A percentile compares a stretch with the other conserved stretches of the same genome.
Conservation (phyloP, 2,888 invertebrate genomes). For the Leucoptera coffeella region DNA sequence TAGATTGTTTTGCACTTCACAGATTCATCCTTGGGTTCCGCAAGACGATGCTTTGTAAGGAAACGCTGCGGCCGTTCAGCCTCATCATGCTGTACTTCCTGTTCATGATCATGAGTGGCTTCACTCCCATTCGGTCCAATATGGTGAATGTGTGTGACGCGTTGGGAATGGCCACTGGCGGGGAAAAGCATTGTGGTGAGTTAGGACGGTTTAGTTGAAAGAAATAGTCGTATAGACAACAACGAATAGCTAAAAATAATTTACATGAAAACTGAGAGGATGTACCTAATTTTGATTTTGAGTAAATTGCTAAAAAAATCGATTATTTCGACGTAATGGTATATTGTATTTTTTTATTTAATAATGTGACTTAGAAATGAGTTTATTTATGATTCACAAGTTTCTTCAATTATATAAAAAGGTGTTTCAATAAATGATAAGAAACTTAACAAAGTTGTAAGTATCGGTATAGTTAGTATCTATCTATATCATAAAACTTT, state of each 20-base stretch:
- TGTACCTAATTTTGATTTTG: too few species aligned
- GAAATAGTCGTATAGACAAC: too few species aligned
- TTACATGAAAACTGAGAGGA: too few species aligned
- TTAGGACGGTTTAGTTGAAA: too few species aligned
- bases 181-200: slow-evolving; percentile 20
- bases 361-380: neutral
- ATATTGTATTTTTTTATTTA: neutral
- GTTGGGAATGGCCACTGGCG: slow-evolving; percentile 30
- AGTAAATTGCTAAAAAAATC: too few species aligned
- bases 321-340: too few species aligned
- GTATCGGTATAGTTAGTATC: too few species aligned
- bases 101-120: slow-evolving; percentile 44
- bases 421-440: too few species aligned
- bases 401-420: too few species aligned
- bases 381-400: neutral
- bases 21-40: slow-evolving; percentile 22
- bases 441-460: too few species aligned
- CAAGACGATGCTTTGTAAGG: slow-evolving; percentile 39
- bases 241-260: too few species aligned
- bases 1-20: slow-evolving; percentile 3
- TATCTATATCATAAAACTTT: too few species aligned
- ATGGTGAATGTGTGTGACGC: slow-evolving; percentile 46
- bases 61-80: slow-evolving; percentile 38
- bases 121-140: slow-evolving; percentile 42
- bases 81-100: slow-evolving; percentile 42